Evolutionary conservation across 2,888 invertebrate genomes (phyloP).

Genomic region (Trachelus stipa): DNA sequence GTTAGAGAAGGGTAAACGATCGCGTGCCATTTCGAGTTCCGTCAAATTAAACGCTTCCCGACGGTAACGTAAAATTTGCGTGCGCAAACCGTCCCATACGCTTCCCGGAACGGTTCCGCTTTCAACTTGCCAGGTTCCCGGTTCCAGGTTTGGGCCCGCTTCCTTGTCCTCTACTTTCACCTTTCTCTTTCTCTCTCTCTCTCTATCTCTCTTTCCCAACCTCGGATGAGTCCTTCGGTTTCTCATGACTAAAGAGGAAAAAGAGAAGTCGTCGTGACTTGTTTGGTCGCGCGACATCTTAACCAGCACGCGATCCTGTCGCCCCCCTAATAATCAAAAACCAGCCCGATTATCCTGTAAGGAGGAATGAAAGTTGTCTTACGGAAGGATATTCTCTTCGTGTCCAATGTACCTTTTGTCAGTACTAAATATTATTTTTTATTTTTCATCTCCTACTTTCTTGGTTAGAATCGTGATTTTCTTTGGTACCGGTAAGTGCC

Average conservation of each 20-base stretch:
- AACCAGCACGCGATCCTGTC: constrained; percentile 42
- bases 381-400: neutral
- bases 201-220: constrained; percentile 5
- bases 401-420: constrained; percentile 1
- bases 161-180: constrained; percentile 13
- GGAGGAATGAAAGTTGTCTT: neutral
- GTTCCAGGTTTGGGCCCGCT: constrained; percentile 4
- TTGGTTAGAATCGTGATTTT: too few relatives aligned
- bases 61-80: constrained; percentile 63
- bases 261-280: constrained; percentile 35
- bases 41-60: constrained; percentile 60
- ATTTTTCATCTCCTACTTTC: constrained; percentile 3
- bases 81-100: constrained; percentile 36
- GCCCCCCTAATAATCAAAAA: constrained; percentile 30
- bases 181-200: constrained; percentile 4
- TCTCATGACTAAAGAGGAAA: constrained; percentile 31
- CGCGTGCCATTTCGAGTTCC: constrained; percentile 57
- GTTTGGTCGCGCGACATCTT: constrained; percentile 26
- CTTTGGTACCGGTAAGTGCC: too few relatives aligned
- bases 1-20: constrained; percentile 27
- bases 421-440: neutral
- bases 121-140: neutral
- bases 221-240: constrained; percentile 30
- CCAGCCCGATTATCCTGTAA: constrained; percentile 7
- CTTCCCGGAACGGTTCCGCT: neutral